phyloP scores from a whole-genome alignment of 2,888 invertebrate genomes.

The Diplolepis rosae region DNA sequence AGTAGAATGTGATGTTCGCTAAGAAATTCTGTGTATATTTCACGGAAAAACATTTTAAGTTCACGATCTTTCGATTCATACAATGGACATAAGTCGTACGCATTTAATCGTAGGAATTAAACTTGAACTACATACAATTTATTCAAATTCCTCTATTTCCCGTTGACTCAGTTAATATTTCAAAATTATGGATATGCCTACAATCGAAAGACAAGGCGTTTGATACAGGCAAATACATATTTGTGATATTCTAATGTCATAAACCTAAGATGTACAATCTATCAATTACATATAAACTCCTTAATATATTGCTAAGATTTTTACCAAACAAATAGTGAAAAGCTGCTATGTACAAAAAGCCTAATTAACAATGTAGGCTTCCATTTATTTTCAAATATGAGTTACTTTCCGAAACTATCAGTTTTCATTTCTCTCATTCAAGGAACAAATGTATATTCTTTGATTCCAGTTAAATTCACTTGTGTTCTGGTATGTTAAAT shows the following conservation, averaged over 20 bases:
- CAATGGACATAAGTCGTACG: not conserved
- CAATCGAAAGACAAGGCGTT: not conserved
- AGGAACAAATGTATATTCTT: not conserved
- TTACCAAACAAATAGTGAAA: not conserved
- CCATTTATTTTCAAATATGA: not conserved
- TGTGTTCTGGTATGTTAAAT: not conserved
- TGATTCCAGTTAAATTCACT: not conserved
- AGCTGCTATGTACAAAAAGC: constrained; percentile 22
- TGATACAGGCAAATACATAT: not conserved
- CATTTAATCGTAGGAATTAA: not conserved
- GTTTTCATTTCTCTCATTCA: not conserved
- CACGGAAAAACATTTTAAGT: not conserved
- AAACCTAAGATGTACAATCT: not conserved
- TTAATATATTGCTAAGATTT: not conserved
- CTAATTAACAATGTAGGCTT: constrained; percentile 2
- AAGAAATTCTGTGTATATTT: not conserved
- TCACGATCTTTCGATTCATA: not conserved
- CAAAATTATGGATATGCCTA: not conserved
- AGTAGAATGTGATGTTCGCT: not conserved
- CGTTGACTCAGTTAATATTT: not conserved
- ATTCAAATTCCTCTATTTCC: not conserved
- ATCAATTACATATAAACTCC: not conserved
- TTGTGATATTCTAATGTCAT: not conserved
- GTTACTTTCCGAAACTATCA: not conserved
- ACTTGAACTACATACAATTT: not conserved